Base-by-base conservation (phyloP, 37 sponge, comb jelly and placozoan species). In the Geodia barretti region DNA sequence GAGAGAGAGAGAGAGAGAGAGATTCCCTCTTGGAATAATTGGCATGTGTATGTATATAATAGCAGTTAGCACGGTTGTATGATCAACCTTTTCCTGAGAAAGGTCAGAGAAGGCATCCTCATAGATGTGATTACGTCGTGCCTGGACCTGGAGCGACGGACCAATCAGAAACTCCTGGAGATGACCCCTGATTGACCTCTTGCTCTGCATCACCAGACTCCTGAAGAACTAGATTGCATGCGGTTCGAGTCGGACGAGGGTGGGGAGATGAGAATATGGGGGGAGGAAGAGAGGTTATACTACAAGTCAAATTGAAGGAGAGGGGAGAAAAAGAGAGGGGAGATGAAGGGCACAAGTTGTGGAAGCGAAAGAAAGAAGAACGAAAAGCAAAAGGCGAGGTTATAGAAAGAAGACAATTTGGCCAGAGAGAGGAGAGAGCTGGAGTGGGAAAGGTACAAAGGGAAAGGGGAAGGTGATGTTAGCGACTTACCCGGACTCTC, bases 51-150 rank as follows among this genome's bases (percentile, higher is more conserved):
- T 11, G 60, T 11, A 11, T n/a, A n/a, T n/a, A n/a, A n/a, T n/a
- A n/a, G n/a, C n/a, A n/a, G n/a, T n/a, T n/a, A n/a, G n/a, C n/a
- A n/a, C n/a, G n/a, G n/a, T n/a, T n/a, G n/a, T n/a, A n/a, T n/a
- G n/a, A n/a, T n/a, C n/a, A n/a, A n/a, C n/a, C n/a, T n/a, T n/a
- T n/a, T n/a, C n/a, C 41, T 73, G 64, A 5, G 90, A 74, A 11
- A 95, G 90, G 77, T 91, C 85, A 28, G 90, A 54, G 72, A 90
- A 96, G 34, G 94, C 97, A 80, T 96, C 97, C 75, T 90, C 89
- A 68, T 96, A 96, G n/a, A 96, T 64, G 67, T 86, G 87, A n/a
- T 87, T 79, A 29, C 97, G 61, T 47, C 91, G 78, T 54, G 81
- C 84, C 11, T 82, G 74, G 2, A 93, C 65, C 40, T 75, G 66